Evolutionary conservation across 2,113 vertebrate species (phyloP).

Genomic region (Setophaga petechia): DNA sequence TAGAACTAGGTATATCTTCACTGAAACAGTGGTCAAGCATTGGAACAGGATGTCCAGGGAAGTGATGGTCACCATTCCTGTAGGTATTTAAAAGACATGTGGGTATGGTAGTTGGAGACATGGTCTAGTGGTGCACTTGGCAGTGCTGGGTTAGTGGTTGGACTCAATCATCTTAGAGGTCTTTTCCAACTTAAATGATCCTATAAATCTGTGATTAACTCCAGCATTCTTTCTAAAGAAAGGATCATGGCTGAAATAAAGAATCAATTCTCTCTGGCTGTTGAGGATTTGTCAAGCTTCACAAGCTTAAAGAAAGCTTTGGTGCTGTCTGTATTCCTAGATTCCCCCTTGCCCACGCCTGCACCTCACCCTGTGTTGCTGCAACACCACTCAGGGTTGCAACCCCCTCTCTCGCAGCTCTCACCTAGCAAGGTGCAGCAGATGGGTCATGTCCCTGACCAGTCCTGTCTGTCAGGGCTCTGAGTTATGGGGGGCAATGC

Average conservation of each 20-base stretch:
- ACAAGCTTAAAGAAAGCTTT: not conserved
- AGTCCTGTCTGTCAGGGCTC: no score
- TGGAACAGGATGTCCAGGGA: not conserved
- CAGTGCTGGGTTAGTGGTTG: not conserved
- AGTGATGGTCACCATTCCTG: not conserved
- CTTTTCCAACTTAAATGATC: not conserved
- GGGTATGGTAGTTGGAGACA: not conserved
- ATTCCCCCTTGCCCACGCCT: fast-evolving
- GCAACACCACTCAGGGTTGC: fast-evolving
- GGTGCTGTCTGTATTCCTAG: not conserved
- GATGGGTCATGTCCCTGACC: fast-evolving
- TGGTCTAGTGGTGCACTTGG: not conserved
- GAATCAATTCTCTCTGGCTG: not conserved
- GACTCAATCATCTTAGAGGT: not conserved
- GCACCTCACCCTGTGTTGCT: not conserved
- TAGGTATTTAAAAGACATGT: fast-evolving
- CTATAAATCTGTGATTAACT: not conserved
- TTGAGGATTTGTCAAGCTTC: not conserved
- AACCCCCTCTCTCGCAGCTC: not conserved
- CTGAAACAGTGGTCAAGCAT: not conserved
- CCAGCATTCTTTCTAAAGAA: not conserved
- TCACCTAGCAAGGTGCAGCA: not conserved
- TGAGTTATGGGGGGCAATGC: fast-evolving
- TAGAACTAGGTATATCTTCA: not conserved
- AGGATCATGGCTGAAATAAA: not conserved